A percentile compares a stretch with the other conserved stretches of the same genome.
Evolutionary conservation across 2,797 vertebrate species (phyloP).

Genomic region (Vespertilio murinus): DNA sequence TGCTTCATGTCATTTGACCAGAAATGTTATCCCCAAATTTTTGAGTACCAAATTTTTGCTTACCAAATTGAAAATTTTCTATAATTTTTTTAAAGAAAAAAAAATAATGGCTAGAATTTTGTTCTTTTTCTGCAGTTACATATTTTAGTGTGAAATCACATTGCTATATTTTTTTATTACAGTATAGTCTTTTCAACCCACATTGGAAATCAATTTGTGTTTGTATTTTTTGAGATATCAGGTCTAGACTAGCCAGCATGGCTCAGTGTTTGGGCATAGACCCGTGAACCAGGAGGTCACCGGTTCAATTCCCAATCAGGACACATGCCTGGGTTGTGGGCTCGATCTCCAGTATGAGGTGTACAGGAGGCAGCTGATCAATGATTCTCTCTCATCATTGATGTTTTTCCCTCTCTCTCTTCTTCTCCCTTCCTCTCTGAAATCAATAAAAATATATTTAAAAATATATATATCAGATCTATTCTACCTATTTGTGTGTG

Average conservation of each 20-base stretch:
- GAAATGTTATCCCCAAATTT: slow-evolving; percentile 39
- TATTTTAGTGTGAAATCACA: slow-evolving; percentile 35
- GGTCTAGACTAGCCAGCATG: neutral
- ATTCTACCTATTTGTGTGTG: neutral
- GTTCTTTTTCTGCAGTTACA: slow-evolving; percentile 23
- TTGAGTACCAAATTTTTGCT: slow-evolving; percentile 25
- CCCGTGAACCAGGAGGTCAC: too few species aligned
- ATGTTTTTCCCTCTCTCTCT: too few species aligned
- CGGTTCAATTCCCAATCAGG: too few species aligned
- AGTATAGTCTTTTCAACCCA: neutral
- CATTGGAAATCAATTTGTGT: slow-evolving; percentile 11
- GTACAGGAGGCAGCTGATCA: too few species aligned
- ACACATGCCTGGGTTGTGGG: too few species aligned
- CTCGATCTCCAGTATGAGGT: too few species aligned
- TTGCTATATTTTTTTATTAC: neutral
- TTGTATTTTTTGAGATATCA: slow-evolving; percentile 39
- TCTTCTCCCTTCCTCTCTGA: too few species aligned
- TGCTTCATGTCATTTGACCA: slow-evolving; percentile 42
- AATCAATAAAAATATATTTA: neutral
- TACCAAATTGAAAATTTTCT: slow-evolving; percentile 47
- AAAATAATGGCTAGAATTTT: slow-evolving; percentile 12
- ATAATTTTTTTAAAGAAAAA: slow-evolving; percentile 26
- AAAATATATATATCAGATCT: too few species aligned
- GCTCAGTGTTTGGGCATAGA: too few species aligned
- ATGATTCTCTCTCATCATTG: too few species aligned